phyloP scores from a whole-genome alignment of 2,888 invertebrate genomes.

The Ecliptopera silaceata region DNA sequence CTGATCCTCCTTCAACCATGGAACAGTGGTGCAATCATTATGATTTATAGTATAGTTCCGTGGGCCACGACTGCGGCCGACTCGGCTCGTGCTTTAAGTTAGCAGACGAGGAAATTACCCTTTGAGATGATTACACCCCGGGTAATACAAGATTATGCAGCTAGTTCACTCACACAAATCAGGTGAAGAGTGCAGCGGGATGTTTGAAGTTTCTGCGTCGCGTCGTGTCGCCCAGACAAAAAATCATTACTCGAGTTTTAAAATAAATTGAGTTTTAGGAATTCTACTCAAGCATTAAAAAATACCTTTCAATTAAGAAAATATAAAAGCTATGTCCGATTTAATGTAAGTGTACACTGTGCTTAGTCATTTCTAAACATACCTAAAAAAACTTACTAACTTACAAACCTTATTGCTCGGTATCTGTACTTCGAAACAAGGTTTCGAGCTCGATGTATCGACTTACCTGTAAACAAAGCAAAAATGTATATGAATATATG shows the following conservation, averaged over 20 bases:
- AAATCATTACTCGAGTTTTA: too few relatives aligned
- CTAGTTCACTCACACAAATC: conserved; percentile 9
- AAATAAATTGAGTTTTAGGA: too few relatives aligned
- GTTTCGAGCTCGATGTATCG: not conserved
- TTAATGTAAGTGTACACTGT: too few relatives aligned
- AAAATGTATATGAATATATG: not conserved
- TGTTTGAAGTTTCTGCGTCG: too few relatives aligned
- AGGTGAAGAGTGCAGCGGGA: too few relatives aligned
- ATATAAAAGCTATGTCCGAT: too few relatives aligned
- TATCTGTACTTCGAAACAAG: not conserved
- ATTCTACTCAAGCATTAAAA: too few relatives aligned
- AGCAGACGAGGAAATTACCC: conserved; percentile 74
- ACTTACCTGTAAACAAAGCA: conserved; percentile 20
- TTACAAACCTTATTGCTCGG: too few relatives aligned
- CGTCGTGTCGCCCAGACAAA: too few relatives aligned
- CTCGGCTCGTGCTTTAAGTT: conserved; percentile 70
- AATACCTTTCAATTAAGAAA: too few relatives aligned
- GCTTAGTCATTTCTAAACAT: too few relatives aligned
- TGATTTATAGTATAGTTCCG: conserved; percentile 73
- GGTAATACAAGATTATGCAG: conserved; percentile 21
- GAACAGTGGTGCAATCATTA: conserved; percentile 53
- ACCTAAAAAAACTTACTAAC: too few relatives aligned
- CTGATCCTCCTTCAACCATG: conserved; percentile 8
- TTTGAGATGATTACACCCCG: conserved; percentile 70
- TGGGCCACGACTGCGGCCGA: conserved; percentile 55